Evolutionary conservation across 2,113 vertebrate species (phyloP), one percentile per base, ranked within the genome.

Genomic region (Sylvietta virens): DNA sequence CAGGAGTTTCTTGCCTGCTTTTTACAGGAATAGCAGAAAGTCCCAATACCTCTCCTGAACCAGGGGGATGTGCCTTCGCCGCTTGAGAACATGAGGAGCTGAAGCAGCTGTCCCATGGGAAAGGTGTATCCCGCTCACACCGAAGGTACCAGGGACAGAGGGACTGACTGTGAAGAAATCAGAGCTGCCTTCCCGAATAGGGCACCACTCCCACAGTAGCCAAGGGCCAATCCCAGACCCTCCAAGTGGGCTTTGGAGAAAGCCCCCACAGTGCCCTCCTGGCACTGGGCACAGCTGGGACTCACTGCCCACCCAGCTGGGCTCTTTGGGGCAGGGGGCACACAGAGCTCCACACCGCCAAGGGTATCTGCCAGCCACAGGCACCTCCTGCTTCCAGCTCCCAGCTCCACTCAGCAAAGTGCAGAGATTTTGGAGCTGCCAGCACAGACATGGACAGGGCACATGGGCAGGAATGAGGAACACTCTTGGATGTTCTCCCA

Each of bases 201-300:
- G 13, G 57, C 73, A 78, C 11, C 33, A 5, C 51, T 14, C 27
- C 22, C 18, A 47, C 23, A 7, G 37, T 37, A 47, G 1, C 35
- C 8, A 2, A 51, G 33, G 12, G 40, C 11, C 42, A 44, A 31
- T 5, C 11, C 40, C 28, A n/a, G 50, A 45, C 42, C 33, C 17
- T 54, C 5, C 17, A 64, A 47, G n/a, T 1, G 2, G 2, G n/a
- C 33, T 33, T 1, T 35, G 58, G 40, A 56, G 40, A 54, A n/a
- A 60, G 39, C 13, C 12, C 30, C 77, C 6, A 0, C 0, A 0
- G 26, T 31, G 3, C 33, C 28, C n/a, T n/a, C 35, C 18, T 0
- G 1, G 30, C n/a, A 18, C 62, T 19, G 47, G 40, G 30, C 27
- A 4, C 17, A 9, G 33, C 27, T 24, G 6, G 48, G 13, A 40